Percentiles rank a stretch among this genome's conserved stretches.
Evolutionary conservation across 2,888 invertebrate genomes (phyloP).

Genomic region (Caenorhabditis uteleia): DNA sequence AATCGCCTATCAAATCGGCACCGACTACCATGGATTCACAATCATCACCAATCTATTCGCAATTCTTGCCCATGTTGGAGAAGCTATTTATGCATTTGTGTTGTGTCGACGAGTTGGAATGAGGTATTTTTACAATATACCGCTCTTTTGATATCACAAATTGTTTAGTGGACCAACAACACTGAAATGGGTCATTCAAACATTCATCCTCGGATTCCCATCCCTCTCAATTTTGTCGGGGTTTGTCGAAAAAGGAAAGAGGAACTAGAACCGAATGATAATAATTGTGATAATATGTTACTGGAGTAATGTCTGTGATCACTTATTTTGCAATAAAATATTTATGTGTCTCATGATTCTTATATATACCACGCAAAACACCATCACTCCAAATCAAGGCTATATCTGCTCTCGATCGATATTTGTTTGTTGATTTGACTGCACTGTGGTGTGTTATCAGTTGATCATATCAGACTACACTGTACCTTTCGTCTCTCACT

Average conservation of each 20-base stretch:
- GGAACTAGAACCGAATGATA: too few relatives aligned
- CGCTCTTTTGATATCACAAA: background rate
- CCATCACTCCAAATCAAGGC: too few relatives aligned
- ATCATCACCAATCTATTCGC: slow-evolving; percentile 55
- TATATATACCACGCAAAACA: too few relatives aligned
- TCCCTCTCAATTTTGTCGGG: slow-evolving; percentile 59
- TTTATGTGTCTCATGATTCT: too few relatives aligned
- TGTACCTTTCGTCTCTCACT: slow-evolving; percentile 27
- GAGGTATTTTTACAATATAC: slow-evolving; percentile 44
- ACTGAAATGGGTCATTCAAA: slow-evolving; percentile 64
- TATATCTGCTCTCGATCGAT: too few relatives aligned
- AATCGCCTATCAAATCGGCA: slow-evolving; percentile 28
- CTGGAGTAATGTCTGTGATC: too few relatives aligned
- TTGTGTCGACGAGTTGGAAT: slow-evolving; percentile 55
- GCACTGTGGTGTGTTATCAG: too few relatives aligned
- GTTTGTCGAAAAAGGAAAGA: too few relatives aligned
- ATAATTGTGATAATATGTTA: too few relatives aligned
- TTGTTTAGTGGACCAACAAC: slow-evolving; percentile 52
- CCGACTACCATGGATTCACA: slow-evolving; percentile 22
- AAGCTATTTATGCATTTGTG: slow-evolving; percentile 57
- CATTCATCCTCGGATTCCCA: slow-evolving; percentile 64
- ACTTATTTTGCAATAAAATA: too few relatives aligned
- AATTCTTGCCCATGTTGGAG: slow-evolving; percentile 56
- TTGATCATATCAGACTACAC: too few relatives aligned
- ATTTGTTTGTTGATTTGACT: too few relatives aligned